Conservation (phyloP, 2,797 vertebrate genomes). For the Mus minutoides region DNA sequence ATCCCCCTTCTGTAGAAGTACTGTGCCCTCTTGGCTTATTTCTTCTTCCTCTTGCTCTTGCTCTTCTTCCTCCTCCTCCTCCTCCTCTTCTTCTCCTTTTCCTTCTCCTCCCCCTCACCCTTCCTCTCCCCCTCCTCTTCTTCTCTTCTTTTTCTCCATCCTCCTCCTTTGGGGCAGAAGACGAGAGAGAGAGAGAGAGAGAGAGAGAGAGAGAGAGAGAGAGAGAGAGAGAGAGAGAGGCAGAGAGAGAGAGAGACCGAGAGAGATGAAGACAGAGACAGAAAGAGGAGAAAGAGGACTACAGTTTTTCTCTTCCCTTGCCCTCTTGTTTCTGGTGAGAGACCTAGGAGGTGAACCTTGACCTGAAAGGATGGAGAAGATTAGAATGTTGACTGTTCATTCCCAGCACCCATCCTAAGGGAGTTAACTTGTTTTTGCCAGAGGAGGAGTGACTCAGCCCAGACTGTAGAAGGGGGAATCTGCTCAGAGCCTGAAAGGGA, state of each 20-base stretch:
- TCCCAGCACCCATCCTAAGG: constrained; percentile 4
- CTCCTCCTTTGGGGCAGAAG: not conserved
- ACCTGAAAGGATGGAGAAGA: not conserved
- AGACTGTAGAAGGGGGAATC: constrained; percentile 50
- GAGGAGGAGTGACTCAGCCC: constrained; percentile 51
- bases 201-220: no score
- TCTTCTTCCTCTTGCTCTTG: no score
- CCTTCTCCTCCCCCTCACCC: no score
- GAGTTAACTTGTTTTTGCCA: constrained; percentile 30
- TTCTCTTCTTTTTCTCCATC: not conserved
- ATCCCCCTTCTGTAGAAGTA: not conserved
- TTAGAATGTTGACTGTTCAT: not conserved
- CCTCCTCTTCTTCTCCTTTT: not conserved
- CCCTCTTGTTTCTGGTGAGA: not conserved
- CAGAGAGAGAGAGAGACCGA: no score
- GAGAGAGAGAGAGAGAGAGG: no score
- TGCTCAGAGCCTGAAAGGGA: not conserved
- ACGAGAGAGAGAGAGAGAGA: not conserved
- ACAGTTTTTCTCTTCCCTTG: not conserved
- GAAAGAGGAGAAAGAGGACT: not conserved
- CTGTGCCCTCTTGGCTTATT: not conserved
- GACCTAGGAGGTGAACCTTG: not conserved
- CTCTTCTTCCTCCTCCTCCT: no score
- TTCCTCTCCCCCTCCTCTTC: no score
- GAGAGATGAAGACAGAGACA: not conserved